phyloP scores from a whole-genome alignment of 2,797 vertebrate species.

The Octomys mimax region DNA sequence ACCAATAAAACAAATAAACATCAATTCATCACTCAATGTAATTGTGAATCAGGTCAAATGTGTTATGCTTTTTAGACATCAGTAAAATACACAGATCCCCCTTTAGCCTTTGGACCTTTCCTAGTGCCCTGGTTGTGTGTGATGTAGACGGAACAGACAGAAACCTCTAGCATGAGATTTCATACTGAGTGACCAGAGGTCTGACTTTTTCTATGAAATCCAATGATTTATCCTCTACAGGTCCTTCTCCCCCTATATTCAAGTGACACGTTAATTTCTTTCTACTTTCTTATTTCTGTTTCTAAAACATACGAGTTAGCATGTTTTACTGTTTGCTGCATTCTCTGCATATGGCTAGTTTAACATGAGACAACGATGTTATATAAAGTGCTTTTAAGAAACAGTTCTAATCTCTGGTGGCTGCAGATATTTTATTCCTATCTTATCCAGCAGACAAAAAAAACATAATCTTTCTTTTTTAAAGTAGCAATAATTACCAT shows the following conservation, averaged over 20 bases:
- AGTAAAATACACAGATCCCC: not conserved
- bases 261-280: not conserved
- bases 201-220: not conserved
- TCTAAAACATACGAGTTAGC: not conserved
- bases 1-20: not conserved
- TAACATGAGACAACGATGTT: not conserved
- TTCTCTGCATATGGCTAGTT: not conserved
- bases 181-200: not conserved
- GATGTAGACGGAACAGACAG: too few species aligned
- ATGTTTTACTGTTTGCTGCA: not conserved
- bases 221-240: not conserved
- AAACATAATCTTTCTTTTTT: constrained; percentile 79
- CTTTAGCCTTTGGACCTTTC: not conserved
- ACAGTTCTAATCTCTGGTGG: not conserved
- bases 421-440: constrained; percentile 74
- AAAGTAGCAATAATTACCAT: constrained; percentile 84
- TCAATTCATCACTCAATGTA: not conserved
- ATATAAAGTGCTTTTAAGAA: constrained; percentile 29
- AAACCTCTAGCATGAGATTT: too few species aligned
- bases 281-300: not conserved
- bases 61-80: not conserved
- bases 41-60: not conserved
- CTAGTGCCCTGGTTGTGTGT: not conserved
- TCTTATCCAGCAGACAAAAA: constrained; percentile 72
- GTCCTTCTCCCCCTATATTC: not conserved